Conservation (phyloP, 1,140 invertebrate genomes). For the Bacillus rossius region DNA sequence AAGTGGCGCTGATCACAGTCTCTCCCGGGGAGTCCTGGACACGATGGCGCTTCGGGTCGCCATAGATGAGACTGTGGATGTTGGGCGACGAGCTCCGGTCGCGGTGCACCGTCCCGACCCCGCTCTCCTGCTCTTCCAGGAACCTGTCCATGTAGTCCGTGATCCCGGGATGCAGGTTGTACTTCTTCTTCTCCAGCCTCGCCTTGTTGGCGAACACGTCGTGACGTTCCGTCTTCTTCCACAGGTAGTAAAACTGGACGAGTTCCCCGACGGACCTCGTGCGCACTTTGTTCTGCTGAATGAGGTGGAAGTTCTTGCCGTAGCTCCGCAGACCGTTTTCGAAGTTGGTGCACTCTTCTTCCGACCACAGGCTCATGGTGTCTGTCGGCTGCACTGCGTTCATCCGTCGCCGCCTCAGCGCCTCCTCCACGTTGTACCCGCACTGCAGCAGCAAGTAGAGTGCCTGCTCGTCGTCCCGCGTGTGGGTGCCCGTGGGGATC, state of each 20-base stretch:
- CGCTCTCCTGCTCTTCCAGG: slow-evolving; percentile 70
- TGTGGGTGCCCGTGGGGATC: slow-evolving; percentile 69
- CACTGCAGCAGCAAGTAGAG: slow-evolving; percentile 89
- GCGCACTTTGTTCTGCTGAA: slow-evolving; percentile 89
- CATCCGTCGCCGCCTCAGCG: slow-evolving; percentile 74
- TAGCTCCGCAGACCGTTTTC: slow-evolving; percentile 88
- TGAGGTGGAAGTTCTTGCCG: slow-evolving; percentile 94
- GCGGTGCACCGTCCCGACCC: slow-evolving; percentile 26
- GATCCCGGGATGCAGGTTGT: slow-evolving; percentile 74
- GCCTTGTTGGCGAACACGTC: slow-evolving; percentile 86
- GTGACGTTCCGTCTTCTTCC: slow-evolving; percentile 98
- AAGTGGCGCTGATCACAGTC: not conserved
- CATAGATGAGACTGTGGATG: slow-evolving; percentile 53
- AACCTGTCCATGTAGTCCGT: slow-evolving; percentile 87
- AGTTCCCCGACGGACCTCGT: slow-evolving; percentile 95
- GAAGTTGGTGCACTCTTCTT: slow-evolving; percentile 96
- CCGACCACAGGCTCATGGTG: slow-evolving; percentile 87
- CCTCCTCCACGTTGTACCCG: slow-evolving; percentile 92
- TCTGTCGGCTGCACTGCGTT: slow-evolving; percentile 66
- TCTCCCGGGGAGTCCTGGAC: slow-evolving; percentile 2
- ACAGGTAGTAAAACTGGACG: slow-evolving; percentile 97
- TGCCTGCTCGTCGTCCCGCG: slow-evolving; percentile 92
- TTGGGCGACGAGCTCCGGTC: slow-evolving; percentile 42
- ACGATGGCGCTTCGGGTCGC: slow-evolving; percentile 52
- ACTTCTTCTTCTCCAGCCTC: slow-evolving; percentile 81